Percentiles rank a stretch among this genome's conserved stretches.
Evolutionary conservation across 1,140 invertebrate species (phyloP).

Genomic region (Bradysia coprophila): DNA sequence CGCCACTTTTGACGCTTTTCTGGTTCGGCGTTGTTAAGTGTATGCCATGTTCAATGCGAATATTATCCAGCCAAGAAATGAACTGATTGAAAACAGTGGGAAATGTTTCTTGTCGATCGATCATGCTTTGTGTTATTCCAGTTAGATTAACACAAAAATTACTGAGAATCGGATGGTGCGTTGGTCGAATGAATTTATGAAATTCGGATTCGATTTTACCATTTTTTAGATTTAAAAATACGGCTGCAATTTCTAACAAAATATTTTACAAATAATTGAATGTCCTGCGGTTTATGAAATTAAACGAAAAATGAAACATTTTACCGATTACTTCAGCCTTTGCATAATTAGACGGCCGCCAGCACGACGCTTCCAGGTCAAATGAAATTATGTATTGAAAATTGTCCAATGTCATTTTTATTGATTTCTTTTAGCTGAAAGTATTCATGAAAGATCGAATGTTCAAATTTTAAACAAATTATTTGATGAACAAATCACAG

Average conservation of each 20-base stretch:
- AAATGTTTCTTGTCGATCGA: slow-evolving; percentile 7
- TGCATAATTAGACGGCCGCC: slow-evolving; percentile 7
- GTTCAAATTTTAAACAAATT: too few relatives aligned
- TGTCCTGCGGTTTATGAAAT: not conserved
- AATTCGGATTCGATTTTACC: slow-evolving; percentile 33
- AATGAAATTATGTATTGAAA: slow-evolving; percentile 12
- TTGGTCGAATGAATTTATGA: slow-evolving; percentile 36
- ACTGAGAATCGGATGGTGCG: slow-evolving; percentile 29
- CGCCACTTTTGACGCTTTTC: not conserved
- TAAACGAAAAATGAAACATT: not conserved
- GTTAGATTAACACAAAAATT: slow-evolving; percentile 39
- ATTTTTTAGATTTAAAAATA: slow-evolving; percentile 31
- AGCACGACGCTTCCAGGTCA: slow-evolving; percentile 22
- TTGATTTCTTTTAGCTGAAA: too few relatives aligned
- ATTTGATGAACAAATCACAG: too few relatives aligned
- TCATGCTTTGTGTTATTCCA: slow-evolving; percentile 22
- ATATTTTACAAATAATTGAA: not conserved
- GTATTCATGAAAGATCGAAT: too few relatives aligned
- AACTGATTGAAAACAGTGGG: not conserved
- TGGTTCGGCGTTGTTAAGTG: not conserved
- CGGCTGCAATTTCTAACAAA: slow-evolving; percentile 38
- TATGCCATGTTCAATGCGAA: not conserved
- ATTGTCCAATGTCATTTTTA: not conserved
- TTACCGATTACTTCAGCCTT: slow-evolving; percentile 13
- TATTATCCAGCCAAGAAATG: not conserved